Evolutionary conservation across 2,888 invertebrate species (phyloP).

Genomic region (Epinotia brunnichana): DNA sequence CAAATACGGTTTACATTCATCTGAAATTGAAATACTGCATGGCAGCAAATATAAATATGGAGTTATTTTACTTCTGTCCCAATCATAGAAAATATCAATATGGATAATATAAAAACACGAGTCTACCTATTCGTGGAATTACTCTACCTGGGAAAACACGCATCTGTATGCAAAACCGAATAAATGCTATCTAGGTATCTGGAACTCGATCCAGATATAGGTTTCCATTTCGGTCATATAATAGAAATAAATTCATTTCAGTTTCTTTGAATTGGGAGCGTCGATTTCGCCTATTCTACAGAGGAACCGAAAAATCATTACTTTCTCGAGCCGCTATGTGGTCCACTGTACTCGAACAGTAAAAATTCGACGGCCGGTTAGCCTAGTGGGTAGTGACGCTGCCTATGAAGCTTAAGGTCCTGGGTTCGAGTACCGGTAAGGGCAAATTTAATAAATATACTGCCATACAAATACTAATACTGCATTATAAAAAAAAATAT

Average conservation of each 20-base stretch:
- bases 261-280: conserved; percentile 7
- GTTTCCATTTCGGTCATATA: conserved; percentile 22
- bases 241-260: conserved; percentile 27
- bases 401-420: no score
- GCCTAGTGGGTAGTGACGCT: no score
- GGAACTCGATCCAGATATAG: neutral
- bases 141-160: neutral
- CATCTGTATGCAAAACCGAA: conserved; percentile 24
- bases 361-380: no score
- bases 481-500: no score
- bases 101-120: neutral
- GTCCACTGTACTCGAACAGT: neutral
- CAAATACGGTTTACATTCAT: no score
- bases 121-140: neutral
- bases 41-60: neutral
- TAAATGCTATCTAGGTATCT: conserved; percentile 6
- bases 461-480: no score
- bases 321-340: conserved; percentile 1
- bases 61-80: neutral
- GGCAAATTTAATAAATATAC: no score
- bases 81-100: neutral
- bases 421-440: no score
- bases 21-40: no score
- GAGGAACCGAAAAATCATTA: neutral
- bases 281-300: conserved; percentile 3